Conservation (phyloP, 2,113 vertebrate genomes). For the Potamarius usumacintae region DNA sequence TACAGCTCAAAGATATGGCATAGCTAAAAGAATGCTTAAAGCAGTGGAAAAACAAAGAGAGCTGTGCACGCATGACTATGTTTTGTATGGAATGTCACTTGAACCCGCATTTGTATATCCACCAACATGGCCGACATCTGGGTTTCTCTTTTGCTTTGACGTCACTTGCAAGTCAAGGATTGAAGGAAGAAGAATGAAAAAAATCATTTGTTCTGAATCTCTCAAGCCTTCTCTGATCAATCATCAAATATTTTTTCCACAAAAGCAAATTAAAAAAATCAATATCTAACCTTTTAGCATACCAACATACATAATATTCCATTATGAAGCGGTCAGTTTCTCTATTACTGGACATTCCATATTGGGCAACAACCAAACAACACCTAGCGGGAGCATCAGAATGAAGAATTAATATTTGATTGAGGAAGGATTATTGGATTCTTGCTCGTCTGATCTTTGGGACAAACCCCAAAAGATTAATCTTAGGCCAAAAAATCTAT, state of each 20-base stretch:
- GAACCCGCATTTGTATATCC: no score
- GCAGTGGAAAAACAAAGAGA: no score
- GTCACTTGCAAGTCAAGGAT: not conserved
- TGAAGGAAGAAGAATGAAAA: not conserved
- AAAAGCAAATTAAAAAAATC: not conserved
- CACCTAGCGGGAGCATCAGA: slow-evolving; percentile 28
- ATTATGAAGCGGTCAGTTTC: not conserved
- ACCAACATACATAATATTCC: not conserved
- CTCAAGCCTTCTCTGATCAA: not conserved
- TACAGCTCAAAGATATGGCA: no score
- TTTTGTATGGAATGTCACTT: no score
- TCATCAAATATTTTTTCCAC: not conserved
- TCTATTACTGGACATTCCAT: slow-evolving; percentile 13
- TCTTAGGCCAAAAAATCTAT: slow-evolving; percentile 44
- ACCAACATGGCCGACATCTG: no score
- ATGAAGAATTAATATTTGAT: slow-evolving; percentile 52
- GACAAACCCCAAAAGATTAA: slow-evolving; percentile 31
- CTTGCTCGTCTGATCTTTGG: slow-evolving; percentile 5
- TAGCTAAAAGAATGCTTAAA: no score
- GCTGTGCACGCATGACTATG: no score
- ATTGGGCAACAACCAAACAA: slow-evolving; percentile 7
- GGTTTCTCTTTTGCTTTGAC: no score
- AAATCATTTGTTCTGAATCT: not conserved
- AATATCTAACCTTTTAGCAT: slow-evolving; percentile 16
- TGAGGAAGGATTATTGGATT: slow-evolving; percentile 47